Base-by-base conservation (phyloP, 2,797 vertebrate genomes). In the Gambelia wislizenii region DNA sequence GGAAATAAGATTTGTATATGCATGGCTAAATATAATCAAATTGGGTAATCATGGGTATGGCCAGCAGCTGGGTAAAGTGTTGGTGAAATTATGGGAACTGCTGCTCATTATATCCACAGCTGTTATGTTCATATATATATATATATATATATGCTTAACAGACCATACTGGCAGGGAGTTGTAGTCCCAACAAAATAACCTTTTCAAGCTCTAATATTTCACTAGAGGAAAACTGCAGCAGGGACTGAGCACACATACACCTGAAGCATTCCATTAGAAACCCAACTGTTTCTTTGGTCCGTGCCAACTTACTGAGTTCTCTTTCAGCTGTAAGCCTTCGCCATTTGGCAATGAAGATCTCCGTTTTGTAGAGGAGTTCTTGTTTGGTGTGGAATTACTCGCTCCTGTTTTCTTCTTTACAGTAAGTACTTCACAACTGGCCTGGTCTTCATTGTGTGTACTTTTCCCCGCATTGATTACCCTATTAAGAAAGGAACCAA, bases 391-490 rank as follows among this genome's bases (percentile, higher is more conserved):
- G 72, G 97, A 97, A 88, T 96, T 96, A 44, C 96, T 76, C 0
- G 96, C 94, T 33, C 97, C 97, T 76, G 97, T 96, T 94, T 98
- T 99, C 95, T 97, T 98, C 95, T 98, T 98, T 89, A 99, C 97
- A 91, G 97, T 95, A 92, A 99, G 97, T 81, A 99, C 98, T 95
- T 99, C 98, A 91, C 99, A 99, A 96, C 98, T 98, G 67, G 98
- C 99, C 96, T 99, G 99, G 96, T 99, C 99, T 96, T 99, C 99
- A 14, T 99, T 99, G 93, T 99, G 97, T 0, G 98, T 97, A 96
- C 99, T 99, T 95, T 99, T 99, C 59, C 99, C 99, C 0, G 99
- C 98, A 91, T 99, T 99, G 96, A 99, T 99, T 84, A 99, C 98
- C 95, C 99, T 99, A 95, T 74, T 69, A 81, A 87, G 93, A 88